phyloP scores from a whole-genome alignment of 2,888 invertebrate genomes.

The Tuberolachnus salignus region DNA sequence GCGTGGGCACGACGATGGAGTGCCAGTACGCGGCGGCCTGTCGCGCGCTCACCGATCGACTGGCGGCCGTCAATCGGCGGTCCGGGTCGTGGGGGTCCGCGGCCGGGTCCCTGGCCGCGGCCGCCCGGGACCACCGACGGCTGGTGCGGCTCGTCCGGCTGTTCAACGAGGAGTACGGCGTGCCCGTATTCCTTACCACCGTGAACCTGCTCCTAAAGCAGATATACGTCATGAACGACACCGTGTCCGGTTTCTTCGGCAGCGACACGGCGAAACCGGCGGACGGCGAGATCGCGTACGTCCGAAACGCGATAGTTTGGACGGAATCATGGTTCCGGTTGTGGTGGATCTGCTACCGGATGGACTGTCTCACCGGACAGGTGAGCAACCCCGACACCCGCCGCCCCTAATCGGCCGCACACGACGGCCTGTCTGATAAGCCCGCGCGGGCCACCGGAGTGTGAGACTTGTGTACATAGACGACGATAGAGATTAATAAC shows the following conservation, averaged over 20 bases:
- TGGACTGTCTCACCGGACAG: not conserved
- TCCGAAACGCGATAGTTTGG: not conserved
- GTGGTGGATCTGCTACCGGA: constrained; percentile 22
- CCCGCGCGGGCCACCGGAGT: not conserved
- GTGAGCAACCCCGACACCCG: not conserved
- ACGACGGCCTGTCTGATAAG: no score
- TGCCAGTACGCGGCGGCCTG: constrained; percentile 6
- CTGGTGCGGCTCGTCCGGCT: constrained; percentile 11
- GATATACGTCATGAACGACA: not conserved
- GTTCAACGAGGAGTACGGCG: constrained; percentile 35
- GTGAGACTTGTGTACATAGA: no score
- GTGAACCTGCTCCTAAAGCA: not conserved
- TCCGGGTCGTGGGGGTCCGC: not conserved
- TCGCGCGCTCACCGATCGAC: not conserved
- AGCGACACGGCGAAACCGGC: not conserved
- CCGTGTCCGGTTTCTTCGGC: not conserved
- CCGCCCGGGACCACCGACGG: not conserved
- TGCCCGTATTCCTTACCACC: constrained; percentile 16
- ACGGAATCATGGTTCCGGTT: not conserved
- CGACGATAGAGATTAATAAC: no score
- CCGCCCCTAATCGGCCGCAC: no score
- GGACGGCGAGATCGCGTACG: not conserved
- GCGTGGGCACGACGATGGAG: not conserved
- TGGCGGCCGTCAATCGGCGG: not conserved
- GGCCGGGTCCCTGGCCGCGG: not conserved